A percentile compares a stretch with the other conserved stretches of the same genome.
Conservation (phyloP, 2,113 vertebrate species). For the Clarias gariepinus region DNA sequence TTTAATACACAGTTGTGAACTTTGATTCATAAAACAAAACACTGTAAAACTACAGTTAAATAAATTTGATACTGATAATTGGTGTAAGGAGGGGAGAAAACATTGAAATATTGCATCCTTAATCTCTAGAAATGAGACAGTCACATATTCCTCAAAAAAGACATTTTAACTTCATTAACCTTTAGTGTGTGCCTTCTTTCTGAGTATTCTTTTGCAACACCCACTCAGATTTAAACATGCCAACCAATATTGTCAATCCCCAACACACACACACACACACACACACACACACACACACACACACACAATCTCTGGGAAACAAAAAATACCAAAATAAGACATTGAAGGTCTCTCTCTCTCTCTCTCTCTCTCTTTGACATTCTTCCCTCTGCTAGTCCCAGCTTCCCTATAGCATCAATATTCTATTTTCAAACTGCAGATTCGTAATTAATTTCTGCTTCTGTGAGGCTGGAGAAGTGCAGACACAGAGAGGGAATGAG, state of each 20-base stretch:
- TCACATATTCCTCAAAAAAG: constrained; percentile 21
- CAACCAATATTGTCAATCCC: neutral
- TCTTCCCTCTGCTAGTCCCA: neutral
- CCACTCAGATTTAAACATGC: neutral
- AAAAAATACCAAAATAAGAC: no score
- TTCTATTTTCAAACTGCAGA: constrained; percentile 51
- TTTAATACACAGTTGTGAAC: neutral
- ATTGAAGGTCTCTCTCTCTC: neutral
- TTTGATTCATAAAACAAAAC: no score
- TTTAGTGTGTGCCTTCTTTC: neutral
- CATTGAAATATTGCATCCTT: neutral
- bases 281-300: constrained; percentile 27
- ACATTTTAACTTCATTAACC: no score
- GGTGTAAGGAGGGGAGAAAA: neutral
- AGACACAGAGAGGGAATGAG: neutral
- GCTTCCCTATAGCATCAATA: constrained; percentile 38
- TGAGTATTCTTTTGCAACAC: neutral
- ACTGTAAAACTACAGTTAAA: neutral
- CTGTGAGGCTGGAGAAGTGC: constrained; percentile 34
- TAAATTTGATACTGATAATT: neutral
- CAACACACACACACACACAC: neutral
- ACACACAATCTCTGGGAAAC: neutral
- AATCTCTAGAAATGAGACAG: neutral
- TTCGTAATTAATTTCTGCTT: constrained; percentile 55
- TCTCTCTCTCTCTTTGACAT: neutral